Conservation (phyloP, 1,140 invertebrate genomes). For the Euschistus heros region DNA sequence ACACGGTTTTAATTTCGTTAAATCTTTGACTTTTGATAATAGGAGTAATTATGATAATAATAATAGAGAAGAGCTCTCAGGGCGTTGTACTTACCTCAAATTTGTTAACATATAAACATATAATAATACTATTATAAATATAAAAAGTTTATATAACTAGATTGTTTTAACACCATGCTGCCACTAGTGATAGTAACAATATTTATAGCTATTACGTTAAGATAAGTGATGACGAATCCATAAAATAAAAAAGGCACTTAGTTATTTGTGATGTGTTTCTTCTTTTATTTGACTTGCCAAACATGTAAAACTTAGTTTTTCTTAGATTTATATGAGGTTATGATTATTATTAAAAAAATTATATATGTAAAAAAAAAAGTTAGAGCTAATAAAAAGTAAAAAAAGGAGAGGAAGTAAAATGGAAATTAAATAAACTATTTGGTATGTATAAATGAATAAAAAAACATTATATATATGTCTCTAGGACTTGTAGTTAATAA, state of each 20-base stretch:
- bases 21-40: neutral
- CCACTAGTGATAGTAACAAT: neutral
- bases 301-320: slow-evolving; percentile 9
- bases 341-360: slow-evolving; percentile 5
- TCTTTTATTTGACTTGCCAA: slow-evolving; percentile 22
- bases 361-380: too few relatives aligned
- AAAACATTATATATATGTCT: slow-evolving; percentile 7
- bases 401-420: neutral
- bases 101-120: neutral
- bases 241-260: neutral
- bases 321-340: slow-evolving; percentile 9
- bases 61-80: slow-evolving; percentile 8
- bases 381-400: neutral
- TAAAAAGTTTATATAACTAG: neutral
- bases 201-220: too few relatives aligned
- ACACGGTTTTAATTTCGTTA: neutral
- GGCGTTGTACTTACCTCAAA: slow-evolving; percentile 12
- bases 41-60: slow-evolving; percentile 4
- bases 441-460: slow-evolving; percentile 13
- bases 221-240: too few relatives aligned
- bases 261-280: slow-evolving; percentile 18
- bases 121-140: neutral
- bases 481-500: slow-evolving; percentile 8
- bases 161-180: slow-evolving; percentile 13
- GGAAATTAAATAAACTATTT: slow-evolving; percentile 3